Evolutionary conservation across 2,888 invertebrate genomes (phyloP).

Genomic region (Hololepta plana): DNA sequence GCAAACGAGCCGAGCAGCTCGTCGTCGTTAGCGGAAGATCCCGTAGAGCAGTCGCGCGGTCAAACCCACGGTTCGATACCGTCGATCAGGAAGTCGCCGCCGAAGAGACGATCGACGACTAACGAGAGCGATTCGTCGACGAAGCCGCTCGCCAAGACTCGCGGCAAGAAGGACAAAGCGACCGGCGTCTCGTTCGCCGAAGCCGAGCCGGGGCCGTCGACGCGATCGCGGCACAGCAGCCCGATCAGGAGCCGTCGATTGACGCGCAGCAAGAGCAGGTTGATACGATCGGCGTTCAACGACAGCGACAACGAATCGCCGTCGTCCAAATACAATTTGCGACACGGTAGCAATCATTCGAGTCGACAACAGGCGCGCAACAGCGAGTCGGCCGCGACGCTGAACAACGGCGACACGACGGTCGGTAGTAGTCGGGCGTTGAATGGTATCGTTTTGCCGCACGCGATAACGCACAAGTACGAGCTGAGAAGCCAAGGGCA

Average conservation of each 20-base stretch:
- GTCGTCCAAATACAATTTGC: too few relatives aligned
- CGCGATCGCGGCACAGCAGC: constrained; percentile 11
- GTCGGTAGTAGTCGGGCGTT: too few relatives aligned
- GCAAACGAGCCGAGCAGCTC: constrained; percentile 5
- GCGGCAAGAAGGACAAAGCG: constrained; percentile 1
- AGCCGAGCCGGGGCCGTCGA: constrained; percentile 21
- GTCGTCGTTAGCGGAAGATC: constrained; percentile 1
- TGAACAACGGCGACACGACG: too few relatives aligned
- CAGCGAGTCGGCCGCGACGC: too few relatives aligned
- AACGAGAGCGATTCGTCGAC: background rate
- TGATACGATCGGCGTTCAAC: too few relatives aligned
- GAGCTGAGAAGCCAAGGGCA: too few relatives aligned
- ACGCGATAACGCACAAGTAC: too few relatives aligned
- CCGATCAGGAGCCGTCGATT: constrained; percentile 14
- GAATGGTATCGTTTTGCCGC: too few relatives aligned
- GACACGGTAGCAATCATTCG: too few relatives aligned
- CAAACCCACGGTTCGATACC: constrained; percentile 1
- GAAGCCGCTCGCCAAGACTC: constrained; percentile 2
- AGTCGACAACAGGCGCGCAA: too few relatives aligned
- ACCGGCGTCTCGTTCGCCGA: constrained; percentile 4
- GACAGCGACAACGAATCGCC: constrained; percentile 18
- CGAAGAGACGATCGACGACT: background rate
- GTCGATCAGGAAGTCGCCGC: constrained; percentile 1
- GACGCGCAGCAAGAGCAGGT: too few relatives aligned
- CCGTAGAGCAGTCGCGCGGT: background rate